Base-by-base conservation (phyloP, 2,113 vertebrate species). In the Origma solitaria region DNA sequence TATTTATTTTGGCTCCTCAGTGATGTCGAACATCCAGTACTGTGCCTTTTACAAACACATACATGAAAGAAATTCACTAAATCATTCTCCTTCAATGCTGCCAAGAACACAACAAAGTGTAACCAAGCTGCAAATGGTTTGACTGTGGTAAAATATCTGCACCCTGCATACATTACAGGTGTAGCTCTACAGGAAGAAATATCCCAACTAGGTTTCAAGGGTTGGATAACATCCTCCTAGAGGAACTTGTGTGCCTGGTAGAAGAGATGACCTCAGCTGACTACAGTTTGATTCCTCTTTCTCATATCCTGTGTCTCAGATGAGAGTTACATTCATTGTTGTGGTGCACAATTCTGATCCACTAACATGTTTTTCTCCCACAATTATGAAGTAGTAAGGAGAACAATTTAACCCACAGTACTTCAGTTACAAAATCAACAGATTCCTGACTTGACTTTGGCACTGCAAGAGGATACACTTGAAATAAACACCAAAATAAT, bases 1-100 rank as follows among this genome's bases (percentile, higher is more conserved):
- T 85, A 83, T 95, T 90, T 92, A 66, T 83, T 90, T 96, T 92
- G 87, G 79, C 68, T 88, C 8, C 33, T 88, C 42, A 56, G 60
- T 75, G 90, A 86, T 73, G 62, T 83, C 0, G 2, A 90, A 88
- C 82, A 93, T 94, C 45, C 79, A 95, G 88, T 86, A 88, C 88
- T 65, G 51, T 78, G 76, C 69, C 79, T 95, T 86, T 90, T 64
- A 71, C 44, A 73, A 88, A 90, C 16, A 40, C 70, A 56, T 42
- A 73, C 58, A 57, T 18, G 22, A 69, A 80, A 85, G 82, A 90
- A 92, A 65, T 6, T 68, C 68, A 82, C 51, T 83, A 70, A 85
- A 70, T 86, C 60, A 47, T 64, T 66, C 70, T 92, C n/a, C 62
- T 45, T 76, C 45, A 44, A 78, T 37, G 75, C 68, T 94, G 90